phyloP scores from a whole-genome alignment of 2,113 vertebrate species.

The Glaucomys volans region DNA sequence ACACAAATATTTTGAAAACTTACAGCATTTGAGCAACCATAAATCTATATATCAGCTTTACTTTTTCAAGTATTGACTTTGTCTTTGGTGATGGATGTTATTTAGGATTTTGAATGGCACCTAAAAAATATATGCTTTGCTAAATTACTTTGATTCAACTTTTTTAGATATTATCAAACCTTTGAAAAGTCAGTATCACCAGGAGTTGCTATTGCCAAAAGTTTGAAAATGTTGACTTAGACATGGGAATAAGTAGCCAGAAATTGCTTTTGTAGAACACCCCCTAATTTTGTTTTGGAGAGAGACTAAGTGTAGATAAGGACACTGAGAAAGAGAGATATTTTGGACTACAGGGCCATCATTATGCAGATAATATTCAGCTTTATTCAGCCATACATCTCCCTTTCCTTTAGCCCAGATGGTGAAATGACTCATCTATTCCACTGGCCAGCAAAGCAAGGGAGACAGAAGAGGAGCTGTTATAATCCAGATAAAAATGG shows the following conservation, averaged over 20 bases:
- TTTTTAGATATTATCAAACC: neutral
- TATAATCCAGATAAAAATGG: conserved; percentile 72
- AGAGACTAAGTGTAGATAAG: conserved; percentile 69
- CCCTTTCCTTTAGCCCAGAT: conserved; percentile 77
- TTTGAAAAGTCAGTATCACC: conserved; percentile 35
- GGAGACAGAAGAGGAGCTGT: conserved; percentile 61
- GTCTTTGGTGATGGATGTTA: neutral
- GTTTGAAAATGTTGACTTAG: conserved; percentile 62
- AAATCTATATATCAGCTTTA: conserved; percentile 15
- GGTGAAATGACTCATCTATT: conserved; percentile 80
- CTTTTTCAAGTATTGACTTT: neutral
- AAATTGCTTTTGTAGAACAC: conserved; percentile 74
- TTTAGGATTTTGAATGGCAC: neutral
- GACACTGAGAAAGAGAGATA: conserved; percentile 68
- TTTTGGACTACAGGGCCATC: conserved; percentile 73
- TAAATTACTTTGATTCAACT: conserved; percentile 44
- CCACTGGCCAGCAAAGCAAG: conserved; percentile 76
- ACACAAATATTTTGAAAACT: neutral
- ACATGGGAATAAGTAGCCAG: conserved; percentile 50
- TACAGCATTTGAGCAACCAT: neutral
- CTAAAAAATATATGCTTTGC: conserved; percentile 49
- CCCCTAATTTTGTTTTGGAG: conserved; percentile 75
- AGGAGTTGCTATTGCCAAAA: conserved; percentile 50
- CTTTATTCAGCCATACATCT: conserved; percentile 72
- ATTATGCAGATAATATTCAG: conserved; percentile 78